Conservation (phyloP, 2,797 vertebrate species). For the Oophaga sylvatica region DNA sequence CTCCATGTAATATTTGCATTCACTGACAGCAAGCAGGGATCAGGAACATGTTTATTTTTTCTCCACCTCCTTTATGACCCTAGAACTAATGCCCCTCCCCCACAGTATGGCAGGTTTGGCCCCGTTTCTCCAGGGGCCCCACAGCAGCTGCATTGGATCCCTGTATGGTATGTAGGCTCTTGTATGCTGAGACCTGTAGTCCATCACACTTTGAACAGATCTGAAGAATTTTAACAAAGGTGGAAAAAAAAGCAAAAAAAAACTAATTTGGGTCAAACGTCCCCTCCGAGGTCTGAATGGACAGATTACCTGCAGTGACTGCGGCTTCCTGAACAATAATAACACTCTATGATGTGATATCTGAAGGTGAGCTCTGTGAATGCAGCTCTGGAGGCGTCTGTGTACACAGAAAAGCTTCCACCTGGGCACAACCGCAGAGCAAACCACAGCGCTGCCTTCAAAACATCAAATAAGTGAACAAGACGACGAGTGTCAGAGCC, state of each 20-base stretch:
- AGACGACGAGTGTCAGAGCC: neutral
- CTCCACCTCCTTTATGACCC: neutral
- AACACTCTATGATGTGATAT: neutral
- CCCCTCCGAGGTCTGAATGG: neutral
- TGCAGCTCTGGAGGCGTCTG: slow-evolving; percentile 6
- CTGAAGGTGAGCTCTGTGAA: neutral
- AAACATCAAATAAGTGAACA: slow-evolving; percentile 14
- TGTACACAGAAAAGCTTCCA: neutral
- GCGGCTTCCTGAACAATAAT: slow-evolving; percentile 12
- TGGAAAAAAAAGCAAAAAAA: neutral
- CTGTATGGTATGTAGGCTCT: neutral
- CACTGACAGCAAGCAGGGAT: too few relatives aligned
- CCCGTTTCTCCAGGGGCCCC: neutral
- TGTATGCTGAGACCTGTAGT: neutral
- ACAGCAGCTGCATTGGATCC: neutral
- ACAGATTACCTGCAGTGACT: neutral
- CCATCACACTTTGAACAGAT: neutral
- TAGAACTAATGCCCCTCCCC: neutral
- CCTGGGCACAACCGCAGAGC: neutral
- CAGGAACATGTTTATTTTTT: too few relatives aligned
- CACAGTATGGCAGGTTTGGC: neutral
- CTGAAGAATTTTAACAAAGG: neutral
- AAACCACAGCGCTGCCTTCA: slow-evolving; percentile 26
- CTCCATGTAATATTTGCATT: too few relatives aligned
- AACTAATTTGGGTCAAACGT: neutral